Evolutionary conservation across 2,113 vertebrate genomes (phyloP), one percentile per base, ranked within the genome.

Genomic region (Todiramphus saurophagus): DNA sequence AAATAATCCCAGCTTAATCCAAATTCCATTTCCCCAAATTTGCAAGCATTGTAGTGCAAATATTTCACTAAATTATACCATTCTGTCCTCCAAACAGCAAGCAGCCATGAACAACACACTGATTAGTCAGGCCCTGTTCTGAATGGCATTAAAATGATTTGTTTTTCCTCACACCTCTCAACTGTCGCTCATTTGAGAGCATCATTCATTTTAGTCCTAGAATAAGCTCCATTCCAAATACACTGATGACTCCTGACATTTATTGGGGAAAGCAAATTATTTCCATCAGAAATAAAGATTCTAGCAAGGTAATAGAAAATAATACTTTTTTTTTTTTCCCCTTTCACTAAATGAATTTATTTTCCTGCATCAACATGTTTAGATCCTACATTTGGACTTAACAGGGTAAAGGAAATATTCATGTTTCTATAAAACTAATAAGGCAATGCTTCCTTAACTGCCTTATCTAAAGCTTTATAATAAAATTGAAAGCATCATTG

Each of bases 1-100:
- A 95, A 94, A 89, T 94, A 95, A 96, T 97, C 92, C 91, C 78
- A 60, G 28, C 69, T 96, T 95, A 96, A 93, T 94, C 87, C 96
- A 95, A 93, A 96, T 93, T 91, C 95, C 70, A 81, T 95, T 96
- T 94, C 51, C 37, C 35, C 13, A 96, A 88, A 86, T 95, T 93
- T 91, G 43, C 56, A 74, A 94, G 86, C 74, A 83, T 92, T 95
- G 83, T 87, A 94, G 76, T 50, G 83, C 53, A 90, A 96, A 94
- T 94, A 93, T 94, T 93, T 84, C 83, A 55, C 83, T 82, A 89
- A 87, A 94, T 64, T 79, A 73, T 79, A 77, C 69, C 69, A 50
- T 79, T 92, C 83, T 92, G 66, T 78, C 77, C 74, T 96, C 83
- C 68, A 84, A 82, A 87, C 48, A 91, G 77, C 74, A 87, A 91